phyloP scores from a whole-genome alignment of 2,888 invertebrate species.

The Clistopyga incitator region DNA sequence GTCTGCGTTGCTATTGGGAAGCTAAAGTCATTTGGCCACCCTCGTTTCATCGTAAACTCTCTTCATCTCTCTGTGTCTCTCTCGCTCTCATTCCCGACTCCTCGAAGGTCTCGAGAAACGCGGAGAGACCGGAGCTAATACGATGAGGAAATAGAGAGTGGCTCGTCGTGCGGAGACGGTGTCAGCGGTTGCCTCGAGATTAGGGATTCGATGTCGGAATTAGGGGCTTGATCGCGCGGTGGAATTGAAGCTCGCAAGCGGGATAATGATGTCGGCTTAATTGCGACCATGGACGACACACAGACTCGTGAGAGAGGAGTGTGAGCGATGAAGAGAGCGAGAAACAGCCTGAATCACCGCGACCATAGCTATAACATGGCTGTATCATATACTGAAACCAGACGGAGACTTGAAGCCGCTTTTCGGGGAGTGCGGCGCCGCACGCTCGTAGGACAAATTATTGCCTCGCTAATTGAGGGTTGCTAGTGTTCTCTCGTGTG shows the following conservation, averaged over 20 bases:
- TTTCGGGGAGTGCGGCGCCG: slow-evolving; percentile 34
- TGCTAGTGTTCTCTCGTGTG: slow-evolving; percentile 29
- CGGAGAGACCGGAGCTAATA: slow-evolving; percentile 33
- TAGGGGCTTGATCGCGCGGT: slow-evolving; percentile 72
- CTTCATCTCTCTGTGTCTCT: slow-evolving; percentile 23
- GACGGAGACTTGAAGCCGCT: slow-evolving; percentile 49
- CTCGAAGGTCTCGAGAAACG: slow-evolving; percentile 15
- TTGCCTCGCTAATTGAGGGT: slow-evolving; percentile 68
- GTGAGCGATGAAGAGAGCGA: slow-evolving; percentile 29
- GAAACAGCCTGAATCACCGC: slow-evolving; percentile 32
- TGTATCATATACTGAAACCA: slow-evolving; percentile 17
- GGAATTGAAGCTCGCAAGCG: slow-evolving; percentile 71
- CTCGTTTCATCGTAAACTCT: slow-evolving; percentile 62
- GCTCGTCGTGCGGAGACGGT: slow-evolving; percentile 42
- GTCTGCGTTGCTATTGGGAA: slow-evolving; percentile 43
- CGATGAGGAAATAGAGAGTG: slow-evolving; percentile 39
- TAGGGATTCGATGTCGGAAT: slow-evolving; percentile 70
- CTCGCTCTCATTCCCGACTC: not conserved
- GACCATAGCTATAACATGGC: slow-evolving; percentile 13
- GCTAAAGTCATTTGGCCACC: slow-evolving; percentile 64
- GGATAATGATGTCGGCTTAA: slow-evolving; percentile 75
- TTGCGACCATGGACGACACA: slow-evolving; percentile 64
- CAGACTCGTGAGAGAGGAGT: slow-evolving; percentile 25
- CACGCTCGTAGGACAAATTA: slow-evolving; percentile 61
- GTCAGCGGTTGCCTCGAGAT: slow-evolving; percentile 67